Base-by-base conservation (phyloP, 2,113 vertebrate species). In the Lagopus muta region DNA sequence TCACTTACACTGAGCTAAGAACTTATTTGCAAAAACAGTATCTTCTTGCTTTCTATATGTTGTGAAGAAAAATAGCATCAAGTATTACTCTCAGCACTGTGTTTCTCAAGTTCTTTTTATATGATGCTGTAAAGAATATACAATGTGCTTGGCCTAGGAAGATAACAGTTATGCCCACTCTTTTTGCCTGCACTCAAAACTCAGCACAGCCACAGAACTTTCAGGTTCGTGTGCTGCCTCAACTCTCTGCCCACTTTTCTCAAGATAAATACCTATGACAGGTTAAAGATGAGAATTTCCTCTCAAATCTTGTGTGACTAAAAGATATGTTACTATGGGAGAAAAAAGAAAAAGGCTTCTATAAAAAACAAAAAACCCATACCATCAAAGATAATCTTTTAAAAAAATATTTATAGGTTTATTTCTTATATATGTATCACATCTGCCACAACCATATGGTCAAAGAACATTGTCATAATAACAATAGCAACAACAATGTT, bases 121-220 rank as follows among this genome's bases (percentile, higher is more conserved):
- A 25, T 0, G 1, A 4, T 4, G 17, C 30, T 74, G 27, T 43
- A 50, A 64, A 45, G 34, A 1, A 0, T 0, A 0, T 21, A 10
- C 69, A 57, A 10, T 0, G 8, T 47, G 25, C 36, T 61, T 52
- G 9, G 52, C 54, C 42, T 28, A 47, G 42, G 4, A 50, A 30
- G 16, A 60, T 20, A 34, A 40, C 5, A 61, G 25, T 25, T n/a
- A 30, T 0, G 2, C 2, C 7, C 24, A 11, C n/a, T 60, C 1
- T 0, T 34, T 72, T 8, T 27, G 9, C 5, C 52, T 24, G 11
- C 8, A 38, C 36, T 85, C 52, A 45, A 58, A 77, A 40, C 14
- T 17, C 28, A 47, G 24, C 21, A 43, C 0, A 0, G 61, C 5
- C 52, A 80, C 42, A 67, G 22, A 67, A 42, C 42, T 12, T 80